Base-by-base conservation (phyloP, 2,888 invertebrate genomes). In the Athalia rosae region DNA sequence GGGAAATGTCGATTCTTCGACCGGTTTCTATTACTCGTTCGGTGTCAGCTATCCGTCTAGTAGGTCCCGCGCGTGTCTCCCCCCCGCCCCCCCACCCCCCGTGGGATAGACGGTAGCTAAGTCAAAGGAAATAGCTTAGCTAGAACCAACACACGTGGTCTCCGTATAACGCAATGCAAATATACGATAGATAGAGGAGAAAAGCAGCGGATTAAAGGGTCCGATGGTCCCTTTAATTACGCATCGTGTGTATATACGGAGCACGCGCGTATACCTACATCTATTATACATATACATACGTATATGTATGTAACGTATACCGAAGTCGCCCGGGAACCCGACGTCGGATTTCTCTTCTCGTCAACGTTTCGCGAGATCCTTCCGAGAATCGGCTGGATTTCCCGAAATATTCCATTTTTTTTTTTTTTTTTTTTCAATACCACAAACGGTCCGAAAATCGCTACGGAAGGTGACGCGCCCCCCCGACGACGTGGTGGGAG, bases 181-280 rank as follows among this genome's bases (percentile, higher is more conserved):
- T 71, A 71, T 56, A 56, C 28, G 58, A 56, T 58, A 13, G n/a
- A 53, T 53, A 53, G 47, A 9, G n/a, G 45, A 13, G 8, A 43
- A 71, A 71, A 53, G 53, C 11, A 7, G 6, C 9, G 84, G 84
- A 86, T 87, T 87, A 86, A 85, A 86, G 85, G 85, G 85, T 83
- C 83, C 2, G 28, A 83, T 80, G 79, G 79, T 84, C 84, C 84
- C 85, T 86, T 28, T 85, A 86, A 87, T 87, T 85, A 87, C 87
- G 84, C 86, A 86, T 85, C 84, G 85, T 82, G 80, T 45, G n/a
- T 13, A 13, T 4, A 41, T 62, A 5, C n/a, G 13, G 47, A 8
- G 5, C 28, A 6, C 67, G 41, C 45, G 28, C 28, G 9, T n/a
- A 4, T n/a, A 6, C 53, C 3, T 4, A 53, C n/a, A n/a, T n/a